Evolutionary conservation across 2,113 vertebrate species (phyloP).

Genomic region (Alligator sinensis): DNA sequence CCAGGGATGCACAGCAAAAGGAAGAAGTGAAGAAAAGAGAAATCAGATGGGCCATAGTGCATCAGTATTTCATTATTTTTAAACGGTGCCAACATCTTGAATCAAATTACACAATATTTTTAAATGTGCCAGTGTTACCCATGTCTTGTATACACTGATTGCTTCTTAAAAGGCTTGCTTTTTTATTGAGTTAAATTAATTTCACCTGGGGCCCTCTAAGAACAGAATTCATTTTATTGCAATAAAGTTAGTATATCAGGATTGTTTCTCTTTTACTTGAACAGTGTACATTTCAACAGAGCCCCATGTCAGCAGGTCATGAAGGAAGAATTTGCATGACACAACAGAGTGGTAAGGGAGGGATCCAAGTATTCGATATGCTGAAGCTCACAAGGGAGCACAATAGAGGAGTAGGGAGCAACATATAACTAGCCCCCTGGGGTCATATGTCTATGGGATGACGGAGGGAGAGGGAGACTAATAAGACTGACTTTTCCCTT

Average conservation of each 20-base stretch:
- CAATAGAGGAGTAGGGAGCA: too few species aligned
- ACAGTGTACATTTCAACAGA: not conserved
- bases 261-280: not conserved
- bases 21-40: constrained; percentile 18
- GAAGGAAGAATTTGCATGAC: too few species aligned
- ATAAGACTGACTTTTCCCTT: not conserved
- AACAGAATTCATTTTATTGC: not conserved
- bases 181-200: constrained; percentile 53
- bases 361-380: too few species aligned
- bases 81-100: constrained; percentile 8
- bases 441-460: too few species aligned
- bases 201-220: not conserved
- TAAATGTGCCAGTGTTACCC: not conserved
- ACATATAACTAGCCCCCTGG: too few species aligned
- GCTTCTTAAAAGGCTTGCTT: constrained; percentile 7
- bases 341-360: too few species aligned
- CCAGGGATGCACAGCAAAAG: constrained; percentile 4
- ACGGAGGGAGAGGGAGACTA: not conserved
- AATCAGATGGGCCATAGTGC: not conserved
- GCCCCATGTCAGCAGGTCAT: not conserved
- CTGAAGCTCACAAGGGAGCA: too few species aligned
- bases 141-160: constrained; percentile 14
- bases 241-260: not conserved
- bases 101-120: not conserved
- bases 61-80: not conserved